Percentiles rank a stretch among this genome's conserved stretches.
These are phyloP conservation scores for Cantharis nigra DNA, from an alignment of 2,888 invertebrate species.

Conservation along the genomic window DNA sequence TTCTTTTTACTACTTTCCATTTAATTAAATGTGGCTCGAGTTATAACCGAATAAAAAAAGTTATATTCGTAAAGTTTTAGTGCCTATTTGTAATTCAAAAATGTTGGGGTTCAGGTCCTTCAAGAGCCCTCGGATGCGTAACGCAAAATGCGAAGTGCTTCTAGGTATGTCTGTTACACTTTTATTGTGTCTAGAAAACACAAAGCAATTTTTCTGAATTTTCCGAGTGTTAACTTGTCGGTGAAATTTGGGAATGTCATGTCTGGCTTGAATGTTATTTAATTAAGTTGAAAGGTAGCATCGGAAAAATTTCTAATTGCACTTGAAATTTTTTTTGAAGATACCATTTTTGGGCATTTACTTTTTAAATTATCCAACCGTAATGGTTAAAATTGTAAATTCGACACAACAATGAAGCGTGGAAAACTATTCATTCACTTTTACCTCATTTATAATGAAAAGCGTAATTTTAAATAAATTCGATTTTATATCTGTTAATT, in stretches of 20 bases:
- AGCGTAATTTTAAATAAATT: background rate
- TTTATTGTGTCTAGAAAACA: background rate
- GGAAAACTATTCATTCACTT: background rate
- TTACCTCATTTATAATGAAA: background rate
- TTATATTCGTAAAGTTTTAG: conserved; percentile 3
- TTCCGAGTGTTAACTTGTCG: background rate
- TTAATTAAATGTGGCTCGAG: conserved; percentile 31
- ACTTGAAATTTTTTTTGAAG: background rate
- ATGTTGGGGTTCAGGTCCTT: conserved; percentile 68
- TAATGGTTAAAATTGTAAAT: background rate
- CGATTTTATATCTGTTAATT: background rate
- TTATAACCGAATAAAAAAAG: background rate
- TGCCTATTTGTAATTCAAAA: background rate
- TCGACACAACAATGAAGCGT: background rate
- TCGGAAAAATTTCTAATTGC: background rate
- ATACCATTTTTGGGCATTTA: too few relatives aligned
- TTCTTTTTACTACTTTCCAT: conserved; percentile 4
- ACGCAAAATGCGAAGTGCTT: conserved; percentile 71
- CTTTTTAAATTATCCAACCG: too few relatives aligned
- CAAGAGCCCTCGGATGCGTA: conserved; percentile 61
- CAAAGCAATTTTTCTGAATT: background rate
- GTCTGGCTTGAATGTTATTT: background rate
- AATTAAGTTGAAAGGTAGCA: background rate
- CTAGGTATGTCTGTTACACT: conserved; percentile 63
- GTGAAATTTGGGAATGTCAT: background rate